Evolutionary conservation across 2,113 vertebrate species (phyloP).

Genomic region (Ailurus styani): DNA sequence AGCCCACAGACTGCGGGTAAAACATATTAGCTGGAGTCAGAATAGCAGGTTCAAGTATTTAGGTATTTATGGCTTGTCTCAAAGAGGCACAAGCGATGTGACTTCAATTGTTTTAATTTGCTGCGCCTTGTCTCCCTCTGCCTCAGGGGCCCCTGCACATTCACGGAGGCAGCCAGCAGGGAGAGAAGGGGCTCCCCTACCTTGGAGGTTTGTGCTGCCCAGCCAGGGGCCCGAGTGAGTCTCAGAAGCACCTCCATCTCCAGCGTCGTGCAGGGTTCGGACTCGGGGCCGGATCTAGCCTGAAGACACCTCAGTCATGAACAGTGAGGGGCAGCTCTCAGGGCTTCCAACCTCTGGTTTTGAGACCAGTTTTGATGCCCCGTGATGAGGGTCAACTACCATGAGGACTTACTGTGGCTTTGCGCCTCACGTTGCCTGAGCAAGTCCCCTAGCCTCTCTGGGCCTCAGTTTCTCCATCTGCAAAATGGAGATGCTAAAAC

Average conservation of each 20-base stretch:
- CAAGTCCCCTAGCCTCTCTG: neutral
- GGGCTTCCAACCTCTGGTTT: neutral
- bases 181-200: neutral
- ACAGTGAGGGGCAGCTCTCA: accelerated
- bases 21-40: neutral
- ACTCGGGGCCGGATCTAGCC: too few relatives aligned
- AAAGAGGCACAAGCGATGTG: neutral
- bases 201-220: neutral
- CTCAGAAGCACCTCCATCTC: neutral
- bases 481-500: neutral
- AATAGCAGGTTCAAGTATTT: neutral
- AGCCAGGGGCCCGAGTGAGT: neutral
- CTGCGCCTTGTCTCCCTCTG: neutral
- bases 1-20: neutral
- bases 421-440: neutral
- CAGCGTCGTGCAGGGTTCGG: accelerated
- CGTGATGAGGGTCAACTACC: accelerated
- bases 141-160: neutral
- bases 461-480: neutral
- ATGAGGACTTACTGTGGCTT: neutral
- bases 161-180: accelerated
- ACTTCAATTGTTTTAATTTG: conserved; percentile 44
- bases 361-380: neutral
- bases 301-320: neutral
- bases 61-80: neutral